Conservation (phyloP, 1,140 invertebrate genomes). For the Diachasma alloeum region DNA sequence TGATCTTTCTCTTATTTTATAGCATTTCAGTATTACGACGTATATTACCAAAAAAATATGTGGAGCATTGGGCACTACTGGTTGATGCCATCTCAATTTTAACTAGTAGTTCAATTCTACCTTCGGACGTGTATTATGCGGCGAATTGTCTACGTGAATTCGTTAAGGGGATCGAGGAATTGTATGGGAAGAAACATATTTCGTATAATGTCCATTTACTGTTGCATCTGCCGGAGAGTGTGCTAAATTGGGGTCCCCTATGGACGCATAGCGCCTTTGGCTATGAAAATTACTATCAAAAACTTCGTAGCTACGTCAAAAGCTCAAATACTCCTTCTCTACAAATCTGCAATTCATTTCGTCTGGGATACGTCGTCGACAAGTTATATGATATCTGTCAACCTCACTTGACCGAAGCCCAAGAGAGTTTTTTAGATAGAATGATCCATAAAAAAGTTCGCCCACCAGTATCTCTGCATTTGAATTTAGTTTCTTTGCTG, state of each 20-base stretch:
- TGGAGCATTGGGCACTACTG: slow-evolving; percentile 29
- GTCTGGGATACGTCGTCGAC: no score
- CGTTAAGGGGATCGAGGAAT: slow-evolving; percentile 26
- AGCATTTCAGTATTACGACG: slow-evolving; percentile 8
- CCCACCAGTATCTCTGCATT: background rate
- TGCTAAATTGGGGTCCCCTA: no score
- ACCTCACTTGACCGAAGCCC: no score
- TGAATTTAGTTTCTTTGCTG: background rate
- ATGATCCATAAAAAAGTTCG: no score
- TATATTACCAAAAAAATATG: slow-evolving; percentile 2
- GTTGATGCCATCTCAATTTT: slow-evolving; percentile 35
- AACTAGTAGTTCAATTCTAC: slow-evolving; percentile 22
- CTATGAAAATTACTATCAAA: no score
- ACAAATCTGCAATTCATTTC: no score
- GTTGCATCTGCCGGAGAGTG: slow-evolving; percentile 26
- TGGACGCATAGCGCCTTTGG: no score
- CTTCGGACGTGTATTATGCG: slow-evolving; percentile 24
- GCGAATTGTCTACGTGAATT: slow-evolving; percentile 32
- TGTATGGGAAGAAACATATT: slow-evolving; percentile 31
- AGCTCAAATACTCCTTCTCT: no score
- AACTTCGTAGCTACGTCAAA: no score
- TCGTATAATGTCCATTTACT: slow-evolving; percentile 39
- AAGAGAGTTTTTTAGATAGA: no score
- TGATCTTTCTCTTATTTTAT: slow-evolving; percentile 23
- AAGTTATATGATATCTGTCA: no score